Conservation (phyloP, 1,140 invertebrate species). For the Brachionus sp. region DNA sequence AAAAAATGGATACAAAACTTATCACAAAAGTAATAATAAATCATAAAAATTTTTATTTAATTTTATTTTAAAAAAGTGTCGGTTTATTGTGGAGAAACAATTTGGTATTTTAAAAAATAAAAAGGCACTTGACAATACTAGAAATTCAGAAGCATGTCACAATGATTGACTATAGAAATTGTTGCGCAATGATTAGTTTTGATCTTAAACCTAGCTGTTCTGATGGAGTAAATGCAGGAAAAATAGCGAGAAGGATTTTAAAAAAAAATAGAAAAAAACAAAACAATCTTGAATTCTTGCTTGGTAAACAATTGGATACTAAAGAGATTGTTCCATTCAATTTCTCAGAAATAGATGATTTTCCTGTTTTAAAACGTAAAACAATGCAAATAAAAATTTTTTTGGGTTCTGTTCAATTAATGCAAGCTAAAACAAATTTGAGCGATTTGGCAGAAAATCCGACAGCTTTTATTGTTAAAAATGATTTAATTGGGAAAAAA, state of each 20-base stretch:
- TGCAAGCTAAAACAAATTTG: background rate
- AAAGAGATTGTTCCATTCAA: background rate
- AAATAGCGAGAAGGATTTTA: background rate
- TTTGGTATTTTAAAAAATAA: background rate
- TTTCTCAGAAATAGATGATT: background rate
- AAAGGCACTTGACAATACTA: background rate
- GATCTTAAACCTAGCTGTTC: background rate
- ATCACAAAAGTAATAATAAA: too few relatives aligned
- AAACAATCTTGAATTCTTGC: background rate
- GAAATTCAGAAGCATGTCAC: background rate
- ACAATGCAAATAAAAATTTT: background rate
- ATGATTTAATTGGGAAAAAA: background rate
- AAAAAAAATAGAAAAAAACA: background rate
- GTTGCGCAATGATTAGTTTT: constrained; percentile 11
- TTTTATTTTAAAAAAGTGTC: too few relatives aligned
- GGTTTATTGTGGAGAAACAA: constrained; percentile 22
- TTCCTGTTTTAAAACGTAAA: constrained; percentile 7
- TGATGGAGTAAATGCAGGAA: background rate
- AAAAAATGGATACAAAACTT: too few relatives aligned
- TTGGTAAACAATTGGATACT: constrained; percentile 1
- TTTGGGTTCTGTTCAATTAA: background rate
- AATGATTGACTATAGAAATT: background rate
- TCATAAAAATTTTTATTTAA: too few relatives aligned
- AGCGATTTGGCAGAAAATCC: background rate
- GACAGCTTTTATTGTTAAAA: background rate